Conservation (phyloP, 37 sponge, comb jelly and placozoan species). For the Diacarnus erythraeanus region DNA sequence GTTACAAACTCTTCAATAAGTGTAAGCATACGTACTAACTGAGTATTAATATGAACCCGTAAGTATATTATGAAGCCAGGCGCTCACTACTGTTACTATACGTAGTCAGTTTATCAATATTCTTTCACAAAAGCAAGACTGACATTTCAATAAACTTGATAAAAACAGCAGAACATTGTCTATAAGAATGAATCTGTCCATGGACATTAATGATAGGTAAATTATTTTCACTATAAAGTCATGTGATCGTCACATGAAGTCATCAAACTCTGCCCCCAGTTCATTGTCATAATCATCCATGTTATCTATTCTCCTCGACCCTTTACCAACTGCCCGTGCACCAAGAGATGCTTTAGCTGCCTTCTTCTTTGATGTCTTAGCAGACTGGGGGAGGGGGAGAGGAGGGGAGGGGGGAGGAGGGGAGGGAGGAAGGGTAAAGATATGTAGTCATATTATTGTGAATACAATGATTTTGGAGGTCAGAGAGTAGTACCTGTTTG, state of each 20-base stretch:
- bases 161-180: background rate
- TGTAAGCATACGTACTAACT: too few relatives aligned
- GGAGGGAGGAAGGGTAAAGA: too few relatives aligned
- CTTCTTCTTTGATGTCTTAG: slow-evolving; percentile 1
- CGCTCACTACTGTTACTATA: too few relatives aligned
- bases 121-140: background rate
- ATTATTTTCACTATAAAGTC: background rate
- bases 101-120: too few relatives aligned
- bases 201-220: too few relatives aligned
- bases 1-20: too few relatives aligned
- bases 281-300: slow-evolving; percentile 8
- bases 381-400: too few relatives aligned
- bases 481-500: too few relatives aligned
- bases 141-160: background rate
- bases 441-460: too few relatives aligned
- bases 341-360: background rate
- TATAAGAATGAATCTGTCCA: background rate
- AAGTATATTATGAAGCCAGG: background rate
- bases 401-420: too few relatives aligned
- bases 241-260: slow-evolving; percentile 8
- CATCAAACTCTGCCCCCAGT: slow-evolving; percentile 18
- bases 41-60: background rate
- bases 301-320: background rate
- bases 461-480: too few relatives aligned
- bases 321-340: background rate